Conservation (phyloP, 2,113 vertebrate genomes). For the Myrmecobius fasciatus region DNA sequence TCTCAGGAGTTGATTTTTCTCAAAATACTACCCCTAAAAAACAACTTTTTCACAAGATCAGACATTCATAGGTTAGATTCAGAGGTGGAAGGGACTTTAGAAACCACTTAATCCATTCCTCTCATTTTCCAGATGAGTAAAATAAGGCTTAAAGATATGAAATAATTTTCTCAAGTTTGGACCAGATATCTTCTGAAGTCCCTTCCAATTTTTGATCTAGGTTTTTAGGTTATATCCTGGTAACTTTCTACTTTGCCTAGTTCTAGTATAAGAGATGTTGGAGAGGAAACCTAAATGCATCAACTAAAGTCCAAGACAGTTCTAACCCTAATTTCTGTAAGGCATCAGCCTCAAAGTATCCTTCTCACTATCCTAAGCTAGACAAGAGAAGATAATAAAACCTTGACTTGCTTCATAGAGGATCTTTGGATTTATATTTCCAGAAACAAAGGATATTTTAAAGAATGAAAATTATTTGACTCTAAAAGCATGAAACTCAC, state of each 20-base stretch:
- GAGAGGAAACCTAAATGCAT: background rate
- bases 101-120: background rate
- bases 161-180: background rate
- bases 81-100: background rate
- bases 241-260: background rate
- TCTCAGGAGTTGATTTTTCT: background rate
- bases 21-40: background rate
- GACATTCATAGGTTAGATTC: background rate
- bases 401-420: conserved; percentile 39
- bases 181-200: background rate
- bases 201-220: background rate
- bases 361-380: conserved; percentile 34
- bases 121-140: background rate
- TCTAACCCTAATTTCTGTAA: conserved; percentile 36
- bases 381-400: conserved; percentile 43
- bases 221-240: background rate
- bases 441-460: background rate
- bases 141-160: background rate
- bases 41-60: background rate
- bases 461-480: conserved; percentile 10
- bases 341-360: background rate
- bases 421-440: conserved; percentile 53
- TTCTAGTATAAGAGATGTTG: background rate
- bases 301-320: background rate
- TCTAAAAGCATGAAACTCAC: conserved; percentile 19